phyloP scores from a whole-genome alignment of 2,797 vertebrate species.

The Manis crassicaudata region DNA sequence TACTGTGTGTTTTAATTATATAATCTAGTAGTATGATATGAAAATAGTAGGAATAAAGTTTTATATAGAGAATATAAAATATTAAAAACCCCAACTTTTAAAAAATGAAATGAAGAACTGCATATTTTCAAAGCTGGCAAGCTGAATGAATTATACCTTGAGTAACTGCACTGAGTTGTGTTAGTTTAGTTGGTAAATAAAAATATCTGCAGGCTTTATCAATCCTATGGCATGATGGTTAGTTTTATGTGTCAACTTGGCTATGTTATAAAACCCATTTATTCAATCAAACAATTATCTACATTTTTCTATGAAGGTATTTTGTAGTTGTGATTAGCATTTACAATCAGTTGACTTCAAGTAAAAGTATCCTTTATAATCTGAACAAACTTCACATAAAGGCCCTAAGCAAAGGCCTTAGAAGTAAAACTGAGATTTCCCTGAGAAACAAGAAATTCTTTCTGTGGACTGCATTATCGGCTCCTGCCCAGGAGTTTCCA shows the following conservation, averaged over 20 bases:
- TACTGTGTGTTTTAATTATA: background rate
- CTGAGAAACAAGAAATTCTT: background rate
- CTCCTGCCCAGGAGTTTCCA: background rate
- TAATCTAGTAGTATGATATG: background rate
- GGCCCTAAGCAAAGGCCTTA: background rate
- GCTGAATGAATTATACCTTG: background rate
- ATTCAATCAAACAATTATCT: background rate
- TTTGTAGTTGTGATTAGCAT: background rate
- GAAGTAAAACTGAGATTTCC: background rate
- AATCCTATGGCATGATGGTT: background rate
- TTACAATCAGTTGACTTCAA: background rate
- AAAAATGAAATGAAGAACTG: background rate
- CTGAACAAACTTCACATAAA: background rate
- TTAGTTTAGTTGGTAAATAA: background rate
- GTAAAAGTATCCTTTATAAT: background rate
- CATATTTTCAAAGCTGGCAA: constrained; percentile 5
- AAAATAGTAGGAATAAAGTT: background rate
- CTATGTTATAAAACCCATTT: background rate
- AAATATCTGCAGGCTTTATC: background rate
- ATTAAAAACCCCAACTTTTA: background rate
- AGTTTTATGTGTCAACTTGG: background rate
- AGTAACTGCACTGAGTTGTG: background rate
- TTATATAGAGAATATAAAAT: background rate
- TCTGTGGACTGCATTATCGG: background rate
- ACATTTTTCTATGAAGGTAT: background rate